Base-by-base conservation (phyloP, 2,888 invertebrate genomes). In the Gari tellinella region DNA sequence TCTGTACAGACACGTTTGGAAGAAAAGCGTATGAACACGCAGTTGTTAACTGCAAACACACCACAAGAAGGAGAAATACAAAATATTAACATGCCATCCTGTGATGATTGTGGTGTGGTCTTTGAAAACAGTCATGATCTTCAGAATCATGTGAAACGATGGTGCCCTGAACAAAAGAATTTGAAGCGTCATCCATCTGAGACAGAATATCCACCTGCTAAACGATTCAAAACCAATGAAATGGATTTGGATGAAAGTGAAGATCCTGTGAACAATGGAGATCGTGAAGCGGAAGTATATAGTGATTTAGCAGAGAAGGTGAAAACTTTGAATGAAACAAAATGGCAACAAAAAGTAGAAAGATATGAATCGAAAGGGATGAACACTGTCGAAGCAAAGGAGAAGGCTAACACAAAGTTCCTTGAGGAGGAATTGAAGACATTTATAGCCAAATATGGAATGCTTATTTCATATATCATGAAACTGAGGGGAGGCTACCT, bases 71-170 rank as follows among this genome's bases (percentile, higher is more conserved):
- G 10, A 31, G 31, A 31, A 31, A 31, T 31, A 10, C 31, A 31
- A 31, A 10, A 4, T 31, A 31, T 31, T 10, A 10, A 31, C 31
- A 72, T 72, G 66, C 38, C 51, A n/a, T 17, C 57, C 23, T 66
- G 62, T 62, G 62, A 53, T 19, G 74, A 74, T 52, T 74, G 68
- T 40, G 68, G 68, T 17, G 41, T 65, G n/a, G 26, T 74, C 31
- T 64, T 68, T 37, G 68, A 64, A 40, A 61, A 69, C 26, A 52
- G 52, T 7, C 66, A 66, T 38, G 75, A 75, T 38, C 58, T 70
- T 21, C 70, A 66, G 25, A 70, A 51, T 52, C 63, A 70, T 51
- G 58, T 75, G 14, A 75, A 75, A 58, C 43, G 25, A 14, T 75
- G 75, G 69, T 75, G 70, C 49, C 70, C 65, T 31, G 31, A 31